Base-by-base conservation (phyloP, 2,113 vertebrate species). In the Tursiops truncatus region DNA sequence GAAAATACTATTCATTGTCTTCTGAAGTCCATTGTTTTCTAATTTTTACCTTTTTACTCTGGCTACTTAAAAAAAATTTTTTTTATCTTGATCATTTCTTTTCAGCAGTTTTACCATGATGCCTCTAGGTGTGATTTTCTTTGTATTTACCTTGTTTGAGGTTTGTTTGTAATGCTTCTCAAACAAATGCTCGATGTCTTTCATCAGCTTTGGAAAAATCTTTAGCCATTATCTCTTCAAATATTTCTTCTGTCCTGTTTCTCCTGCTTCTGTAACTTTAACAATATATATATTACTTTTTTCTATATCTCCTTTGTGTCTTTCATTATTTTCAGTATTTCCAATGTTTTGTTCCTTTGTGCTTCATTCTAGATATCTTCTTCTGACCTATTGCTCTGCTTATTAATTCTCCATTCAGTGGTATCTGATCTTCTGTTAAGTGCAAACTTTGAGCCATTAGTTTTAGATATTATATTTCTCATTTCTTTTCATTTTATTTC, bases 401-500 rank as follows among this genome's bases (percentile, higher is more conserved):
- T 26, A 76, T 47, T 41, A 89, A 53, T 89, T 84, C 68, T 95
- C 28, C 80, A 47, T 47, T 95, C 8, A 76, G 87, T 67, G 28
- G 41, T 56, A 88, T 25, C 41, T 82, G 56, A 63, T 89, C 63
- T 82, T 71, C 38, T 80, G 13, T 85, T 65, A 94, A 74, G 68
- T 44, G 15, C 23, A 36, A 67, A 33, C 12, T 71, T 76, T 12
- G 23, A 90, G 25, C 31, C 36, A 90, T 76, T 84, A 44, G 74
- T 76, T 90, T 89, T 9, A 47, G 74, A 31, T 71, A 36, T 28
- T 76, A 18, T 44, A 83, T 47, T 90, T 90, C 20, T 82, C 67
- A 73, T 71, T 94, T 88, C 17, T 80, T 94, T 83, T 95, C 36
- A 84, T 58, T 79, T 77, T 21, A 41, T 41, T 62, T 95, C 44